Base-by-base conservation (phyloP, 2,888 invertebrate genomes). In the Octonoba sinensis region DNA sequence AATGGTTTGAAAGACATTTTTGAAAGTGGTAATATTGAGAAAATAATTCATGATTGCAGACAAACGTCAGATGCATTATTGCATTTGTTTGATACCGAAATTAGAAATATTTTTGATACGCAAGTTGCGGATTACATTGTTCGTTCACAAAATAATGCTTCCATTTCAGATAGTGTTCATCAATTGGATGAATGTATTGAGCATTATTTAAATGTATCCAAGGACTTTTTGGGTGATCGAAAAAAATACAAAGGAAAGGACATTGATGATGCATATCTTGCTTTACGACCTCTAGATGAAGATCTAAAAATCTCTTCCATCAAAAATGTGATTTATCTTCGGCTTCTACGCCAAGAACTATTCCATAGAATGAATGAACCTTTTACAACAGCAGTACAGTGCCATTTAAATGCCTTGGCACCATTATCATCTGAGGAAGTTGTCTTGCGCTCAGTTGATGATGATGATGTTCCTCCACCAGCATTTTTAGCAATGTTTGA, bases 41-140 rank as follows among this genome's bases (percentile, higher is more conserved):
- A 92, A 88, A 91, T 92, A 84, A 89, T 91, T 46, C 92, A 92
- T 88, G 91, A 92, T 86, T 91, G 91, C 84, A 89, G 92, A 81
- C 89, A 90, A 84, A 86, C 91, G 75, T 91, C 91, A 0, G 92
- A 92, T 86, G 90, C 91, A 85, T 87, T 92, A 64, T 90, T 89
- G 87, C 91, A 92, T 86, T 90, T 91, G 86, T 92, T 91, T 87
- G 88, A 89, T 87, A 90, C 92, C 15, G 89, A 90, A 85, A 87
- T 92, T 70, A 87, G 88, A 77, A 91, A 91, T 85, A 89, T 92
- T 54, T 92, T 92, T 90, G 92, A 92, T 87, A 92, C 91, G 83
- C 90, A 92, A 91, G 92, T 92, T 3, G 79, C 79, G 6, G 73
- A 81, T 47, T 56, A 18, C 4, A 11, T 79, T 8, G 54, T 69